These are phyloP conservation scores for Aphrocallistes beatrix DNA, from an alignment of 37 sponge, comb jelly and placozoan genomes.

Conservation along the genomic window DNA sequence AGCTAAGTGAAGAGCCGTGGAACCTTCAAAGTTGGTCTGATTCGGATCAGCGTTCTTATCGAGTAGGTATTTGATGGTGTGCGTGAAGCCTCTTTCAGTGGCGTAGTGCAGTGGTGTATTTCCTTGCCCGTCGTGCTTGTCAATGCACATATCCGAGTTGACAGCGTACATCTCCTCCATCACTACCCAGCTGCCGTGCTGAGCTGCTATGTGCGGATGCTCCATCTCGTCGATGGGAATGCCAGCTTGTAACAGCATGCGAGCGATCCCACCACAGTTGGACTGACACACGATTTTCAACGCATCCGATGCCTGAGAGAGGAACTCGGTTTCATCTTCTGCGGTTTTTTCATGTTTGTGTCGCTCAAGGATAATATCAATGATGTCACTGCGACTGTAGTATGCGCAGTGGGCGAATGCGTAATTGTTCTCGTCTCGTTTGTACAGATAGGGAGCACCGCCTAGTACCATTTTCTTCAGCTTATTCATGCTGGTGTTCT, in stretches of 20 bases:
- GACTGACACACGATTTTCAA: background rate
- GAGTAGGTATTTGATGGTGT: background rate
- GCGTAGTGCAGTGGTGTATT: slow-evolving; percentile 13
- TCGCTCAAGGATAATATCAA: background rate
- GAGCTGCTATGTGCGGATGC: background rate
- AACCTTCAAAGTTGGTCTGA: background rate
- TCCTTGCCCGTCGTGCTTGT: background rate
- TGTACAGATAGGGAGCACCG: background rate
- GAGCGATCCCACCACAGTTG: background rate
- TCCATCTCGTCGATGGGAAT: background rate
- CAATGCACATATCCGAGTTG: background rate
- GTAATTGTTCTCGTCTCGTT: background rate
- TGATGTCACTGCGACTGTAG: slow-evolving; percentile 2
- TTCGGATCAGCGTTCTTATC: slow-evolving; percentile 12
- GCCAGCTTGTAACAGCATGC: background rate
- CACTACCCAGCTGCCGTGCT: slow-evolving; percentile 3
- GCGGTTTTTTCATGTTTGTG: background rate
- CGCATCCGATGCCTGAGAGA: background rate
- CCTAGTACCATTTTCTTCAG: background rate
- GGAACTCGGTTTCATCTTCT: background rate
- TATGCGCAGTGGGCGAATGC: background rate
- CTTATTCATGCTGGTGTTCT: background rate
- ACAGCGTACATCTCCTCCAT: background rate
- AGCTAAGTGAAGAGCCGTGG: background rate
- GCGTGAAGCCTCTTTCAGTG: background rate